Percentiles rank a stretch among this genome's conserved stretches.
Conservation (phyloP, 2,113 vertebrate species). For the Rana temporaria region DNA sequence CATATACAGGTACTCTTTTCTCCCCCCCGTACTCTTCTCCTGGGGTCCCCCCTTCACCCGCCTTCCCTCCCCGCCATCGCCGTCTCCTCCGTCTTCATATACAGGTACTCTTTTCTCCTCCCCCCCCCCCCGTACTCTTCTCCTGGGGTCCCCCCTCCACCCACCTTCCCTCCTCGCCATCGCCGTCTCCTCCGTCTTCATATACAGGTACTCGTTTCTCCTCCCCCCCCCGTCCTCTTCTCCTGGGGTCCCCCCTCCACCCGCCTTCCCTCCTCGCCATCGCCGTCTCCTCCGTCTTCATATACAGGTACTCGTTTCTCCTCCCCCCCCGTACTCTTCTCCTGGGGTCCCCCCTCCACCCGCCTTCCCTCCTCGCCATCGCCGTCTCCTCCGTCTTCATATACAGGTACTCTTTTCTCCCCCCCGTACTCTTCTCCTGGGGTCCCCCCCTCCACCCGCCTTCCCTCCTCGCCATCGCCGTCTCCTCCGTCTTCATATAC, state of each 20-base stretch:
- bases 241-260: no score
- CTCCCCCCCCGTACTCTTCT: background rate
- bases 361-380: constrained; percentile 79
- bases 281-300: constrained; percentile 80
- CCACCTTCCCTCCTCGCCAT: constrained; percentile 80
- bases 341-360: no score
- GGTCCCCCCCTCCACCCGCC: no score
- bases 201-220: constrained; percentile 86
- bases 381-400: constrained; percentile 83
- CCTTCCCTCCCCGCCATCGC: constrained; percentile 78
- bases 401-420: constrained; percentile 85
- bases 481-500: constrained; percentile 86
- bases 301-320: constrained; percentile 86
- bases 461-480: constrained; percentile 76
- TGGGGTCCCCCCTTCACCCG: no score
- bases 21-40: background rate
- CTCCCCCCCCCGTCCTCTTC: background rate
- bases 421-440: background rate
- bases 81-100: constrained; percentile 83
- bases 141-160: no score
- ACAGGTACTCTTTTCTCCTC: constrained; percentile 84
- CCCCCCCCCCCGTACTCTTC: background rate
- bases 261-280: constrained; percentile 80
- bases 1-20: constrained; percentile 85
- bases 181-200: constrained; percentile 80